Evolutionary conservation across 2,113 vertebrate genomes (phyloP).

Genomic region (Tringa solitaria): DNA sequence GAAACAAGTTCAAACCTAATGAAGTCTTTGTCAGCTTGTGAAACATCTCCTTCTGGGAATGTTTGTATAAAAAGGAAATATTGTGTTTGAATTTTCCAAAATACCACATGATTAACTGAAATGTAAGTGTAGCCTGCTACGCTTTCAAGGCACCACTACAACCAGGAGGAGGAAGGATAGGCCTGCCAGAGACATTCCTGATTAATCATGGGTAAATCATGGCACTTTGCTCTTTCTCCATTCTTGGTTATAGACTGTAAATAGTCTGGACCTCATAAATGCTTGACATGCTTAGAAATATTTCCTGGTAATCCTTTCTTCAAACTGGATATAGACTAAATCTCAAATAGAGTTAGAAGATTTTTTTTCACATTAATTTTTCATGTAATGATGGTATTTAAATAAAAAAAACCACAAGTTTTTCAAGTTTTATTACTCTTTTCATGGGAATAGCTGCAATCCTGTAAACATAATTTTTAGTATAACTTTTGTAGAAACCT

Average conservation of each 20-base stretch:
- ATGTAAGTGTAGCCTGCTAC: background rate
- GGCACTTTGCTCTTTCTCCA: background rate
- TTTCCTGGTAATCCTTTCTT: background rate
- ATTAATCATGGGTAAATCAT: background rate
- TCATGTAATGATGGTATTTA: background rate
- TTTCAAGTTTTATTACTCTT: background rate
- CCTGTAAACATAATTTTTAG: background rate
- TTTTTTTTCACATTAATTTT: background rate
- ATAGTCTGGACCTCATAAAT: background rate
- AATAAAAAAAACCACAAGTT: background rate
- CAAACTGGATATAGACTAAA: background rate
- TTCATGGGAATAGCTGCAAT: background rate
- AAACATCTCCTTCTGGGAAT: background rate
- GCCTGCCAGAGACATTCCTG: background rate
- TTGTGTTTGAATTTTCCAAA: background rate
- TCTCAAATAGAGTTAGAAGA: background rate
- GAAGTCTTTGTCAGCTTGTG: background rate
- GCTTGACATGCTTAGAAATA: background rate
- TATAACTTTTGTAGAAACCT: background rate
- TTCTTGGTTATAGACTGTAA: slow-evolving; percentile 33
- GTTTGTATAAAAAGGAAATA: background rate
- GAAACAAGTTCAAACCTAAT: background rate
- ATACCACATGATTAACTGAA: background rate
- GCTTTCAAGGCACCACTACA: background rate
- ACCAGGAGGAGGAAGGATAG: background rate